Evolutionary conservation across 2,888 invertebrate genomes (phyloP), one percentile per base, ranked within the genome.

Genomic region (Tridacna crocea): DNA sequence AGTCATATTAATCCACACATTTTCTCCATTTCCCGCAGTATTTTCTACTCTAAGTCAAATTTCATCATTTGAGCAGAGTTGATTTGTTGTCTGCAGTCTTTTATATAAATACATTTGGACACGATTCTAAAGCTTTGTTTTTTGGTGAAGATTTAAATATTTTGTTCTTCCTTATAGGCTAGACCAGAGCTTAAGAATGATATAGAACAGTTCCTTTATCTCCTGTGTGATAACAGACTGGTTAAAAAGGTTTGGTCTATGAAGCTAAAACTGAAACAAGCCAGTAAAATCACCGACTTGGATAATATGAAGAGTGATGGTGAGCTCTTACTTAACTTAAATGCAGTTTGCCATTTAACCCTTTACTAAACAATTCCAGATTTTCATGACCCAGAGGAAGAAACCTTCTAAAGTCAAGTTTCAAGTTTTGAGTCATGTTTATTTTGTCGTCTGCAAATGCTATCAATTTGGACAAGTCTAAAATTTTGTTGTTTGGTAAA

Each of bases 191-290:
- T 79, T 36, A 78, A 82, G 55, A 81, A 79, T 27, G 73, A 77
- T 0, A 24, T 88, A 10, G 89, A 89, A 60, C 85, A 79, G 63
- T 88, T 89, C 79, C 65, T 90, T 19, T 84, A 83, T 51, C 24
- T 75, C 65, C 70, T 90, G 26, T 90, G 89, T 82, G 87, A 88
- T 70, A 88, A 83, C 76, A 61, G 75, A 27, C 66, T 70, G 10
- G 81, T 88, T 10, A 90, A 89, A 72, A 79, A 77, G 46, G 77
- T 85, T 12, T 88, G 88, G 84, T 26, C 79, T 58, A 77, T 89
- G 85, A 76, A 82, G 15, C 47, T 89, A 66, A 84, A 70, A 77
- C 72, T 77, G 27, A 80, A 73, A 76, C 48, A 61, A 19, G 26
- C 55, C 46, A 75, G 70, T 51, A 58, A 70, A 61, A 46, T 26